Base-by-base conservation (phyloP, 2,888 invertebrate genomes). In the Nudaria mundana region DNA sequence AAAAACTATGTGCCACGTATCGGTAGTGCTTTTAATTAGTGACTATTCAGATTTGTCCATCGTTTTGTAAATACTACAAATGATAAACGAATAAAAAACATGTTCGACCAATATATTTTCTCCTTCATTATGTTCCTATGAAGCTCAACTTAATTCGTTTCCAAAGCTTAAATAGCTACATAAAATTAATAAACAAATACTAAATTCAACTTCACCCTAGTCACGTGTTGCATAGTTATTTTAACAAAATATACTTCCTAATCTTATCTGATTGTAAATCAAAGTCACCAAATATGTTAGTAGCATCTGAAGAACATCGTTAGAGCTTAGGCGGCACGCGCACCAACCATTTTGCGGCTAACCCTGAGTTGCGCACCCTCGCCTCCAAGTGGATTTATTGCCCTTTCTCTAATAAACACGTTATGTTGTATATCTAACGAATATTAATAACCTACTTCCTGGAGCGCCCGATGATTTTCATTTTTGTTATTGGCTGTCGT, bases 391-490 rank as follows among this genome's bases (percentile, higher is more conserved):
- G 64, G 71, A 76, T 81, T 82, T 81, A 82, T 77, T 72, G 74
- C 71, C 67, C 60, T 65, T 20, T 63, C 72, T 73, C 76, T 85
- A 84, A 85, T 85, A 84, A 83, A 84, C 83, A 83, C 81, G 80
- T 85, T 78, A 71, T 71, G 66, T 63, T 66, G 67, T 67, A 64
- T 66, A 71, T 69, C 72, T 79, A 81, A 81, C 76, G 81, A 83
- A 84, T 82, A 85, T 85, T 84, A 82, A 84, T 84, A 82, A 76
- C 77, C 48, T 47, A 64, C 69, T 73, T 77, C 72, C 71, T 66
- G 69, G 59, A 56, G 61, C 66, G 60, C 63, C 63, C 71, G 63
- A 76, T 75, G 73, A 73, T 68, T 71, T 71, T 75, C 73, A 71
- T 75, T 76, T 75, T 67, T 69, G 67, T 69, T 75, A 75, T 76